A percentile compares a stretch with the other conserved stretches of the same genome.
Evolutionary conservation across 2,113 vertebrate species (phyloP).

Genomic region (Athene cunicularia): DNA sequence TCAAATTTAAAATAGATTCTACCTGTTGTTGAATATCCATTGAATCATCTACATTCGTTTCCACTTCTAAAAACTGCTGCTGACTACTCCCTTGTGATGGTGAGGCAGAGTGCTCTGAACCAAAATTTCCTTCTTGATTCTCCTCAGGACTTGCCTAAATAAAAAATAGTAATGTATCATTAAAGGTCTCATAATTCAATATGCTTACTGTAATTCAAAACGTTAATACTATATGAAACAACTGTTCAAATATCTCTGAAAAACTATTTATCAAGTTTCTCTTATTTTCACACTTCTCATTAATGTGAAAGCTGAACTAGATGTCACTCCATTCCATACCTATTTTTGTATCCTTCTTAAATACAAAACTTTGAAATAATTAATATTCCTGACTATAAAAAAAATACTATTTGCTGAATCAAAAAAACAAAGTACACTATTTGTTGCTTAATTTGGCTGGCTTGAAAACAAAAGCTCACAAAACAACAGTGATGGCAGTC

Average conservation of each 20-base stretch:
- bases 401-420: neutral
- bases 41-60: slow-evolving; percentile 90
- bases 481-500: neutral
- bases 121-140: slow-evolving; percentile 90
- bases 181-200: neutral
- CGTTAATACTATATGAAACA: neutral
- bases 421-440: neutral
- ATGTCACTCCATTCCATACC: neutral
- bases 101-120: slow-evolving; percentile 86
- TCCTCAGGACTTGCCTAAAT: slow-evolving; percentile 81
- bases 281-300: neutral
- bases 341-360: neutral
- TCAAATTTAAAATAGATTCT: slow-evolving; percentile 28
- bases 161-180: neutral
- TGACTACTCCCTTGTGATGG: slow-evolving; percentile 89
- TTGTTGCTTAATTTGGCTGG: neutral
- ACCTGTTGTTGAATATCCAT: slow-evolving; percentile 98
- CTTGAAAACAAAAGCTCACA: neutral
- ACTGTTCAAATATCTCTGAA: neutral
- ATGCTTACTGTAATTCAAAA: neutral
- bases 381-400: neutral
- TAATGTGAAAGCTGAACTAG: neutral
- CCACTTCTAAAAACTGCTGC: slow-evolving; percentile 86
- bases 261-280: neutral
- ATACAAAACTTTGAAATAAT: neutral